Percentiles rank a stretch among this genome's conserved stretches.
Evolutionary conservation across 2,113 vertebrate genomes (phyloP).

Genomic region (Aspidoscelis tigris): DNA sequence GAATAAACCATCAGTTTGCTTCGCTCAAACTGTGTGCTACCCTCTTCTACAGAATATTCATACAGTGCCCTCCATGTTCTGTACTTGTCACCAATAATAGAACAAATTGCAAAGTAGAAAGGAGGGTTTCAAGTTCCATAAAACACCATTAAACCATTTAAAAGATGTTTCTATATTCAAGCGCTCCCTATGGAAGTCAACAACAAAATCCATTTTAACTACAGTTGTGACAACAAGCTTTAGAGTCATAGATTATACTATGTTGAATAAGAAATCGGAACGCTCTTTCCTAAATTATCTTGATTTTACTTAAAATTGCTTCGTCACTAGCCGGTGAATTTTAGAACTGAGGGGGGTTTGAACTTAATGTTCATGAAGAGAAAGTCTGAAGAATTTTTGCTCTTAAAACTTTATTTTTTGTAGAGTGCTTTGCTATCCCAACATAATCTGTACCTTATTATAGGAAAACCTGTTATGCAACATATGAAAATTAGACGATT

Average conservation of each 20-base stretch:
- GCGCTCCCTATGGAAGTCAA: neutral
- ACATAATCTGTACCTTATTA: neutral
- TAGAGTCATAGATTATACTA: constrained; percentile 26
- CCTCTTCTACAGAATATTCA: too few species aligned
- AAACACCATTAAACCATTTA: constrained; percentile 5
- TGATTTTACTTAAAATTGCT: constrained; percentile 27
- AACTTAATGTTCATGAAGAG: neutral
- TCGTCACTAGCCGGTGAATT: constrained; percentile 47
- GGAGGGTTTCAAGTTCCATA: neutral
- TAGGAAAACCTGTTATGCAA: neutral
- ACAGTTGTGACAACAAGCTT: constrained; percentile 39
- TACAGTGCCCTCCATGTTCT: too few species aligned
- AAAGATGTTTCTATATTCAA: neutral
- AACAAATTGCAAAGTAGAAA: neutral
- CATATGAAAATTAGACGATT: neutral
- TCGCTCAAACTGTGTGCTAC: too few species aligned
- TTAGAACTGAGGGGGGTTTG: constrained; percentile 2
- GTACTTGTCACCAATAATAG: too few species aligned
- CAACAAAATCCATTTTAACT: constrained; percentile 45
- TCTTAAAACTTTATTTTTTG: constrained; percentile 56
- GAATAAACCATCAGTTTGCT: too few species aligned
- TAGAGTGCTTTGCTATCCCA: constrained; percentile 23
- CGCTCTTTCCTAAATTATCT: constrained; percentile 42
- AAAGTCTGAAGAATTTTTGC: constrained; percentile 55
- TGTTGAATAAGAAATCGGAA: constrained; percentile 30